Evolutionary conservation across 2,113 vertebrate species (phyloP), one percentile per base, ranked within the genome.

Genomic region (Ceyx melanurus): DNA sequence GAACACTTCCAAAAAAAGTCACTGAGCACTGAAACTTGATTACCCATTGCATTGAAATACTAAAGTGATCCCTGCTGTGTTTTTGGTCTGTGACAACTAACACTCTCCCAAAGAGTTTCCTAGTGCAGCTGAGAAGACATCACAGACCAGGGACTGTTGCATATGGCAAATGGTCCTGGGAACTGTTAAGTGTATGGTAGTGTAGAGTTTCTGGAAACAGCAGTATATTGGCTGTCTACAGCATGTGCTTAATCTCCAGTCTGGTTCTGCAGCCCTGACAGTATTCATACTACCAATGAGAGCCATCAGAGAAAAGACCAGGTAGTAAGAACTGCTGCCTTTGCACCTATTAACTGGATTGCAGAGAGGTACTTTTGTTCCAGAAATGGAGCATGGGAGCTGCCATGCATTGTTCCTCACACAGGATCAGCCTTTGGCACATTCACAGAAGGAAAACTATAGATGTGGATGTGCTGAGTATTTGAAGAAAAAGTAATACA

Each of bases 371-470:
- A 3, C 22, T 92, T 62, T 54, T 14, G 3, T 40, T 65, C 56
- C 37, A 31, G 20, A 53, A 72, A 17, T 9, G 51, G 35, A 19
- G 26, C 29, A 7, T 22, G 29, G 53, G 42, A 40, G 18, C 43
- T 81, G 60, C n/a, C 0, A 0, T 10, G 28, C 17, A 16, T 35
- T 58, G 22, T 26, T 66, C 28, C 70, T 79, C 33, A 7, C 11
- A 16, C 37, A 54, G 15, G 42, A 31, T 74, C 33, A 35, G 9
- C 67, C 57, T 75, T 45, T 43, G 68, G 22, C 35, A 29, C 6
- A 15, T 68, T 74, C 10, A 5, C 7, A 21, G 51, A 31, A 64
- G 83, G 57, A 50, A n/a, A 13, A 46, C 17, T 13, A 19, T 28
- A 40, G 25, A n/a, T 28, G 25, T 70, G 51, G 61, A 42, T 72